Conservation (phyloP, 1,140 invertebrate genomes). For the Meloidogyne hapla region DNA sequence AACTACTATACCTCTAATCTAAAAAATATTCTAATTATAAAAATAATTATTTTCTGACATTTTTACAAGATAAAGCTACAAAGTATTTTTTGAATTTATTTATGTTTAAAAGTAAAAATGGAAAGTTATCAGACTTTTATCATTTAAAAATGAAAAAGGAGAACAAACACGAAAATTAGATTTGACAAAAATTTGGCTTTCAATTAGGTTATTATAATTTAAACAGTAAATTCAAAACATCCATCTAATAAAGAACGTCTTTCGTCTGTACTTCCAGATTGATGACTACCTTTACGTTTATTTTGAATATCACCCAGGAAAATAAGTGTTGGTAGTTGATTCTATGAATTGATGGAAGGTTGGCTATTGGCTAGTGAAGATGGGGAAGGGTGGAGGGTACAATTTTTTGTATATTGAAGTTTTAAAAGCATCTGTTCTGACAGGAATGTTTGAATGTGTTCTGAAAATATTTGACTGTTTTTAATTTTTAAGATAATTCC, state of each 20-base stretch:
- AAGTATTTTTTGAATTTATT: no score
- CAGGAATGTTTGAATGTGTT: background rate
- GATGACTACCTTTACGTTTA: constrained; percentile 5
- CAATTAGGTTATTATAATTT: background rate
- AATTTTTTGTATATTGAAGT: background rate
- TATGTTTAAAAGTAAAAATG: no score
- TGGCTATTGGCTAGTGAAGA: background rate
- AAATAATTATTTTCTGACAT: no score
- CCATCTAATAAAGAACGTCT: constrained; percentile 49
- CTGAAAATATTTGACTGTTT: no score
- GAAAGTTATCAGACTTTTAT: no score
- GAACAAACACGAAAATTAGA: background rate
- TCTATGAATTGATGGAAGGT: background rate
- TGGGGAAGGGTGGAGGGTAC: constrained; percentile 11
- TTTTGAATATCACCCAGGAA: background rate
- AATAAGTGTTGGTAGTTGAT: background rate
- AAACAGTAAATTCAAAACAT: constrained; percentile 52
- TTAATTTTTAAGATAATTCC: no score
- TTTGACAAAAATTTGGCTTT: background rate
- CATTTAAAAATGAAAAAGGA: no score
- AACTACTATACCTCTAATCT: no score
- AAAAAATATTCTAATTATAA: no score
- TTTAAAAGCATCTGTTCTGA: background rate
- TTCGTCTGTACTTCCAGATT: constrained; percentile 30
- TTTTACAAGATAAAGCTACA: no score